Base-by-base conservation (phyloP, 1,140 invertebrate species). In the Panagrolaimus sp. region DNA sequence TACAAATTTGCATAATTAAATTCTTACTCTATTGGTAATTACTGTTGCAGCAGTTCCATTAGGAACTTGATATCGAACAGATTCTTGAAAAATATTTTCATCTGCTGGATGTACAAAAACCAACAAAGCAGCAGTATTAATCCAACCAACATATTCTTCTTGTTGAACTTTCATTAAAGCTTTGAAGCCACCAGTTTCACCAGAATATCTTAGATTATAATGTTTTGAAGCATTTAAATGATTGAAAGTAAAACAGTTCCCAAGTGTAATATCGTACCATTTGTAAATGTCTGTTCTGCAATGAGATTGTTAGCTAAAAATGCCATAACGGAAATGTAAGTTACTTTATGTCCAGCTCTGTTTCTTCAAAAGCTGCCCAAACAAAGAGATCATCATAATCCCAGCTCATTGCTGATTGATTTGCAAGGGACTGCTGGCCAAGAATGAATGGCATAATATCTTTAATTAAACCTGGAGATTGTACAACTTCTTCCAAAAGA, bases 221-320 rank as follows among this genome's bases (percentile, higher is more conserved):
- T 42, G 25, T 4, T 14, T 62, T 2, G 67, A 13, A 1, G 13
- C 16, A 25, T 64, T 65, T 25, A 20, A 13, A 43, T 64, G 68
- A 65, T 71, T 71, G 66, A 73, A 72, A 57, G 71, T 72, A 45
- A 74, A 72, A 42, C 71, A 72, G 27, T 74, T 72, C 0, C 71
- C 71, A n/a, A 72, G 38, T 3, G 43, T 67, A n/a, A 45, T 65
- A 43, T 72, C 72, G 42, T 73, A 44, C 1, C 11, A 66, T 70
- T 72, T 70, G 14, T 42, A 31, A 8, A 71, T 65, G 25, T 70
- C 53, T 9, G 16, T 45, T n/a, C 69, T 71, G 8, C 25, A 71
- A 65, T 16, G 43, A 70, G 14, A n/a, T 61, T 25, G 45, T 16
- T n/a, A n/a, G n/a, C n/a, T 66, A 38, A 38, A 38, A 38, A 38